Evolutionary conservation across 2,113 vertebrate species (phyloP), one percentile per base, ranked within the genome.

Genomic region (Oreochromis niloticus): DNA sequence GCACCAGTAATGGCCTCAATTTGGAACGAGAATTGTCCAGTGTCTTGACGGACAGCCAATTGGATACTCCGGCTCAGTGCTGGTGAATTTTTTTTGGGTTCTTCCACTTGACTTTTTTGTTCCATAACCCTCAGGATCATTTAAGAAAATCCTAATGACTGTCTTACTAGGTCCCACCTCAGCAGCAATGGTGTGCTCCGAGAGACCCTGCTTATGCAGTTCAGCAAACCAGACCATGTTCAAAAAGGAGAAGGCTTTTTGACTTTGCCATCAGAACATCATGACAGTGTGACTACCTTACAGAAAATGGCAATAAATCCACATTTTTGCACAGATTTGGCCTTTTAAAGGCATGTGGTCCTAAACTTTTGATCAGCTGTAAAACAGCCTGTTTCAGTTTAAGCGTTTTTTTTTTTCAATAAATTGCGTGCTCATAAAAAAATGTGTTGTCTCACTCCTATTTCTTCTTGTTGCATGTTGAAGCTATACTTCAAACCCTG

Each of bases 161-260:
- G 0, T 19, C 32, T 36, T 36, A 63, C 32, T 36, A 3, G 3
- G 1, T 36, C 59, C 32, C 59, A 7, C 30, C 59, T 63, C 59
- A 63, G 59, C 32, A 63, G 59, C 32, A 36, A 36, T 2, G 2
- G 6, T 19, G 59, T 9, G 1, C 17, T 63, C 30, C 0, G 0
- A 63, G 1, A 63, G 59, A 7, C 1, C 0, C 59, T 19, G 59
- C 1, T 4, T 19, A 61, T 61, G 1, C 59, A 1, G 59, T 19
- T 61, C 9, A 61, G 0, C 59, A 61, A 61, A 61, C 59, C 0
- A 3, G 2, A 30, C 30, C 32, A 36, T 36, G 59, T 36, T 63
- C 59, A 0, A 36, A 19, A 63, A 63, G 32, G 59, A 63, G 59
- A 63, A 63, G 17, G 9, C 16, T n/a, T 36, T 63, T 63, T 63